Percentiles rank a stretch among this genome's conserved stretches.
Evolutionary conservation across 2,113 vertebrate genomes (phyloP).

Genomic region (Psephotus haematonotus): DNA sequence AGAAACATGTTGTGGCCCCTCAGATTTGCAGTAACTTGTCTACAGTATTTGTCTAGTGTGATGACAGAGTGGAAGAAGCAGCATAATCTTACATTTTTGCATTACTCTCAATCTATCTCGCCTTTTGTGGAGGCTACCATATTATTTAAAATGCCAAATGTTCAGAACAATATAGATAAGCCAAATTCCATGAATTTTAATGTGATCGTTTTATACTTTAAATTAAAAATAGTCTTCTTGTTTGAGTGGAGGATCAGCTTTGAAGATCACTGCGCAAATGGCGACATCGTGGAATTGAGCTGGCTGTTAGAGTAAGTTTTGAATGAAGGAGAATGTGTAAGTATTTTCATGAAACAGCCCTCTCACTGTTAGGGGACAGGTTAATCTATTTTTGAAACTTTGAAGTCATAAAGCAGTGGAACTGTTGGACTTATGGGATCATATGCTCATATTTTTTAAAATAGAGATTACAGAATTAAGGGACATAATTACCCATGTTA

Average conservation of each 20-base stretch:
- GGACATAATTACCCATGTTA: background rate
- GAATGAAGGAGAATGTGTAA: background rate
- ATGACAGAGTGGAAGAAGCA: slow-evolving; percentile 30
- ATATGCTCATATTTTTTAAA: background rate
- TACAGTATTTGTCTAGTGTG: background rate
- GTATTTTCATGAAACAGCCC: background rate
- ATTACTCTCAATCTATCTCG: slow-evolving; percentile 36
- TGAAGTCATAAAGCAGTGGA: background rate
- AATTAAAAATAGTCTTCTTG: slow-evolving; percentile 30
- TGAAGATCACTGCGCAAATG: slow-evolving; percentile 37
- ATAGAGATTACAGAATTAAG: slow-evolving; percentile 13
- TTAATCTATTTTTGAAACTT: background rate
- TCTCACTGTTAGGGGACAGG: background rate
- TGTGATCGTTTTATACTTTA: slow-evolving; percentile 10
- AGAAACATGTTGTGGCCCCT: background rate
- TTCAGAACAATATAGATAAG: slow-evolving; percentile 46
- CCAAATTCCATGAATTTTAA: slow-evolving; percentile 53
- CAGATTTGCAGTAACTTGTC: background rate
- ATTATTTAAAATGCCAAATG: slow-evolving; percentile 56
- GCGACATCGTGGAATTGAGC: background rate
- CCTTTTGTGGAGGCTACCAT: slow-evolving; percentile 38
- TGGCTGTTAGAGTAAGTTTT: background rate
- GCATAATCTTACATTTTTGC: slow-evolving; percentile 52
- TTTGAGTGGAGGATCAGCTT: slow-evolving; percentile 43
- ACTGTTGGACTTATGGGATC: background rate